phyloP scores from a whole-genome alignment of 2,113 vertebrate genomes.

The Gymnorhina tibicen region DNA sequence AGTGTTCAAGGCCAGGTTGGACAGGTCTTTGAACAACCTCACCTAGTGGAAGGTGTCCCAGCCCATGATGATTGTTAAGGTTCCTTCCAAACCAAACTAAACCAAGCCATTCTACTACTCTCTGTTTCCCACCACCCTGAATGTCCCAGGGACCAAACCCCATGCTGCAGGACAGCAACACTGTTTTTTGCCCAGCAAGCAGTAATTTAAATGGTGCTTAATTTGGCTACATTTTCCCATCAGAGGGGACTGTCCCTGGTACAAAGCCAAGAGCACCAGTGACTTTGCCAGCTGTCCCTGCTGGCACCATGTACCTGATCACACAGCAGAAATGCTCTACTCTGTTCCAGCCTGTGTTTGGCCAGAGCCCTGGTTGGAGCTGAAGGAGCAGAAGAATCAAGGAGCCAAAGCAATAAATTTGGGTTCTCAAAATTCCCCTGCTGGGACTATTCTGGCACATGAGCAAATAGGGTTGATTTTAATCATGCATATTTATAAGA shows the following conservation, averaged over 20 bases:
- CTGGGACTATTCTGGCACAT: not conserved
- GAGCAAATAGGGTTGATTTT: not conserved
- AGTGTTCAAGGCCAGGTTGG: not conserved
- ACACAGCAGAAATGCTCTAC: not conserved
- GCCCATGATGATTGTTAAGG: not conserved
- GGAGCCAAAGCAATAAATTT: not conserved
- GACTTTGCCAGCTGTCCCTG: not conserved
- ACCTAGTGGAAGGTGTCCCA: rapidly evolving
- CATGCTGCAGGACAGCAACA: not conserved
- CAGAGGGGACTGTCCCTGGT: not conserved
- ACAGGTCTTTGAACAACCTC: not conserved
- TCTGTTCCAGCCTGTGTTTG: not conserved
- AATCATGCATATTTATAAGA: not conserved
- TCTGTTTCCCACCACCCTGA: not conserved
- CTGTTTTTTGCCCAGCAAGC: not conserved
- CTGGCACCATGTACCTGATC: not conserved
- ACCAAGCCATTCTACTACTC: not conserved
- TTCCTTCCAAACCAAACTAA: not conserved
- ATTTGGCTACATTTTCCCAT: not conserved
- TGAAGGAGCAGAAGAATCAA: not conserved
- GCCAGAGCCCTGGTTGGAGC: not conserved
- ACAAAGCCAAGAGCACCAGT: not conserved
- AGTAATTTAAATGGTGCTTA: not conserved
- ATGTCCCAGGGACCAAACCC: not conserved
- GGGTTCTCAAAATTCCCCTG: not conserved